Conservation (phyloP, 2,888 invertebrate genomes). For the Stomorhina lunata region DNA sequence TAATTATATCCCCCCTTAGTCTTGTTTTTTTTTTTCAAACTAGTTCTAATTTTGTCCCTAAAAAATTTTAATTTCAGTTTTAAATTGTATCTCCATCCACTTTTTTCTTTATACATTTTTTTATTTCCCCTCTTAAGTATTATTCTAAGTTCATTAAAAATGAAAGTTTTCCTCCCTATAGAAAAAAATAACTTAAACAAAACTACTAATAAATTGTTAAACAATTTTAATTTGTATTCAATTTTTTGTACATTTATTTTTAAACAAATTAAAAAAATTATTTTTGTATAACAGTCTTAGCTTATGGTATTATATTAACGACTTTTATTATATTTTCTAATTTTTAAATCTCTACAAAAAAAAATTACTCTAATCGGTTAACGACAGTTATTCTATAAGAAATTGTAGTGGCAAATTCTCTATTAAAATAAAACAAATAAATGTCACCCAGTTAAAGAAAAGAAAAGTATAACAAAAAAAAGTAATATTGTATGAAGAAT, state of each 20-base stretch:
- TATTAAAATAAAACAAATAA: slow-evolving; percentile 9
- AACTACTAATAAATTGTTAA: slow-evolving; percentile 46
- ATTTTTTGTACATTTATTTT: slow-evolving; percentile 40
- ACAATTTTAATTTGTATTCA: slow-evolving; percentile 38
- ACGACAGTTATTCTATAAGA: slow-evolving; percentile 6
- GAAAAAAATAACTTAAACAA: neutral
- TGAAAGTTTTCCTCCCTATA: slow-evolving; percentile 3
- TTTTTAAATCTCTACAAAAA: neutral
- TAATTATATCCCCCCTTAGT: neutral
- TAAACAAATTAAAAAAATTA: neutral
- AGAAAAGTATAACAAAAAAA: too few species aligned
- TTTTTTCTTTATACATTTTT: slow-evolving; percentile 17
- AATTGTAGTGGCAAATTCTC: slow-evolving; percentile 7
- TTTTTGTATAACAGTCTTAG: slow-evolving; percentile 23
- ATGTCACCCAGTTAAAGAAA: neutral
- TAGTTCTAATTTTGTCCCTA: neutral
- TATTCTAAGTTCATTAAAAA: slow-evolving; percentile 55
- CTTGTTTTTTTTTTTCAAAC: neutral
- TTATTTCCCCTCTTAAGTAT: slow-evolving; percentile 40
- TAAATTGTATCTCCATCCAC: slow-evolving; percentile 28
- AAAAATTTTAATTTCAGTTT: slow-evolving; percentile 28
- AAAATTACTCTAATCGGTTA: neutral
- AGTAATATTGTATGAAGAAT: slow-evolving; percentile 26
- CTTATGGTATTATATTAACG: slow-evolving; percentile 4
- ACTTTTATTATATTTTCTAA: slow-evolving; percentile 13